Evolutionary conservation across 2,113 vertebrate species (phyloP), one percentile per base, ranked within the genome.

Genomic region (Brachyistius frenatus): DNA sequence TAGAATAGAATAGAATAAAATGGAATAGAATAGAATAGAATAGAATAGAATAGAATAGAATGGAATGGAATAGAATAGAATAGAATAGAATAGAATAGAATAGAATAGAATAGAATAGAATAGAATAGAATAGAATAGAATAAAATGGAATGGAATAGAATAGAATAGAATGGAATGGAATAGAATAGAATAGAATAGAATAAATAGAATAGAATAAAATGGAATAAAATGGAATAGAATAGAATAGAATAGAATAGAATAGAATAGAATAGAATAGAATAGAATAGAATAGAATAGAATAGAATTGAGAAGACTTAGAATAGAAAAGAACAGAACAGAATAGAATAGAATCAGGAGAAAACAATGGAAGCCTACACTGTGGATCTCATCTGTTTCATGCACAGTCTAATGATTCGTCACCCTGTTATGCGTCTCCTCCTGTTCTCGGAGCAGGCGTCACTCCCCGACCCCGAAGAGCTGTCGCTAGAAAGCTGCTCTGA

Each of bases 371-470:
- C 41, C 10, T n/a, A n/a, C 49, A 31, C 16, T 41, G 35, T 14
- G 62, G 41, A 50, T 70, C 49, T 63, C 10, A 31, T 66, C 0
- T 33, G 66, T 80, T 63, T 67, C 33, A 15, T 10, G 46, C 13
- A 32, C n/a, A 31, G 46, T 39, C 23, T 13, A 50, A 64, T 3
- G 14, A 72, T 70, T 57, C 0, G 5, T 85, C 65, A 78, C 35
- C 30, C 13, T 52, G 56, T 61, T 63, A 10, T 33, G 10, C 37
- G n/a, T 67, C 68, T 76, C 58, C 65, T 56, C 53, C 77, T 63
- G 64, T 68, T 76, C 77, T 73, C 31, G 41, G 62, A 76, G 41
- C 54, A 47, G 58, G 36, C 61, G 13, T 72, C 74, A 15, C 44
- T 36, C 33, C 23, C 64, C 16, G 30, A 35, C 47, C 77, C 56